phyloP scores from a whole-genome alignment of 2,113 vertebrate genomes.

The Dipodomys stephensi region DNA sequence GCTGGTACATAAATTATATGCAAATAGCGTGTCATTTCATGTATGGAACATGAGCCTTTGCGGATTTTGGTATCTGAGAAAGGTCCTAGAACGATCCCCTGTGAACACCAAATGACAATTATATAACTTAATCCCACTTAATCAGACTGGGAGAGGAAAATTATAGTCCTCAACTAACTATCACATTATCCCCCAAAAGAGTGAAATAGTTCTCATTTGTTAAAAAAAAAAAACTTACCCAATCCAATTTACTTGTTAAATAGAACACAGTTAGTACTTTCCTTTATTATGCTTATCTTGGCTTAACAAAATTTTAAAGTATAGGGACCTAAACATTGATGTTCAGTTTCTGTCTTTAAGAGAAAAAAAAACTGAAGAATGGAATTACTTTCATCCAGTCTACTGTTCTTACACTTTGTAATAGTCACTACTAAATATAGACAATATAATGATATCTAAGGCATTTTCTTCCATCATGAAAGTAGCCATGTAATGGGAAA shows the following conservation, averaged over 20 bases:
- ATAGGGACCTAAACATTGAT: background rate
- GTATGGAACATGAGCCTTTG: background rate
- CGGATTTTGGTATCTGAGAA: background rate
- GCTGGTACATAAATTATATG: background rate
- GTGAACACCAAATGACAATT: background rate
- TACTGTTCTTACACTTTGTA: background rate
- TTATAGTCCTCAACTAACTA: background rate
- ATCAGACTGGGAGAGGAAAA: background rate
- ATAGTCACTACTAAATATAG: background rate
- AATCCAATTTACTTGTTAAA: background rate
- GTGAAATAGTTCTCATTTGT: background rate
- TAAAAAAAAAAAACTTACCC: background rate
- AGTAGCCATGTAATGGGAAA: background rate
- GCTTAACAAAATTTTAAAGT: background rate
- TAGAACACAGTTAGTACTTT: background rate
- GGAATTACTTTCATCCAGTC: background rate
- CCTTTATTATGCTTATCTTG: background rate
- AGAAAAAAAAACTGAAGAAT: background rate
- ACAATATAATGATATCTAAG: background rate
- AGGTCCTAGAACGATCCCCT: background rate
- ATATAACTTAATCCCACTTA: background rate
- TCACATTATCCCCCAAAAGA: background rate
- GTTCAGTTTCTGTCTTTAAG: background rate
- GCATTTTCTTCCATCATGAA: background rate
- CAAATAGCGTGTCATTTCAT: background rate